These are phyloP conservation scores for Agraylea sexmaculata DNA, from an alignment of 1,140 invertebrate species.

Conservation along the genomic window DNA sequence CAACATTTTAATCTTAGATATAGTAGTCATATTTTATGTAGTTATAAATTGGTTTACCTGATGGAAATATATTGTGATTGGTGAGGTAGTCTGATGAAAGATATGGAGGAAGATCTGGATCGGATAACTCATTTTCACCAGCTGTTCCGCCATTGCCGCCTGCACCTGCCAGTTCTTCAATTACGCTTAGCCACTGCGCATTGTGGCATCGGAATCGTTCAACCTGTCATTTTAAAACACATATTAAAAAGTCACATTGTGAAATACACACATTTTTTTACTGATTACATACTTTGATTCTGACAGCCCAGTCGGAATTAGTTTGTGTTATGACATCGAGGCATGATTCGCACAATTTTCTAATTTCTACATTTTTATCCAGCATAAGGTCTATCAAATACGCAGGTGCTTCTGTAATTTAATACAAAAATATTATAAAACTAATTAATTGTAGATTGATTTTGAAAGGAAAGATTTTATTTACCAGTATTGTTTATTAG, in stretches of 20 bases:
- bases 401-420: conserved; percentile 67
- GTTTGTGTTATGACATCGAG: conserved; percentile 86
- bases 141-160: conserved; percentile 36
- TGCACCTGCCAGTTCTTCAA: conserved; percentile 47
- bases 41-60: conserved; percentile 42
- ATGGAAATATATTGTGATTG: conserved; percentile 52
- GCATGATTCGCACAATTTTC: conserved; percentile 84
- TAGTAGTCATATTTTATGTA: no score
- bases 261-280: neutral
- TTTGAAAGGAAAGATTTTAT: conserved; percentile 18
- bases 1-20: neutral
- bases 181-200: conserved; percentile 95
- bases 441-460: no score
- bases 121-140: conserved; percentile 38
- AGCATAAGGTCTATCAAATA: conserved; percentile 97
- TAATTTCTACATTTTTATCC: conserved; percentile 88
- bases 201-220: conserved; percentile 96
- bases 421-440: conserved; percentile 7
- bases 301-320: conserved; percentile 79
- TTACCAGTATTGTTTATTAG: conserved; percentile 69
- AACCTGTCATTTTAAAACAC: no score
- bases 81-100: conserved; percentile 59
- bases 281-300: conserved; percentile 57
- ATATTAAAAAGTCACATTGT: neutral
- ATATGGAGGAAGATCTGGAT: conserved; percentile 53